Conservation (phyloP, 2,113 vertebrate genomes). For the Uria lomvia region DNA sequence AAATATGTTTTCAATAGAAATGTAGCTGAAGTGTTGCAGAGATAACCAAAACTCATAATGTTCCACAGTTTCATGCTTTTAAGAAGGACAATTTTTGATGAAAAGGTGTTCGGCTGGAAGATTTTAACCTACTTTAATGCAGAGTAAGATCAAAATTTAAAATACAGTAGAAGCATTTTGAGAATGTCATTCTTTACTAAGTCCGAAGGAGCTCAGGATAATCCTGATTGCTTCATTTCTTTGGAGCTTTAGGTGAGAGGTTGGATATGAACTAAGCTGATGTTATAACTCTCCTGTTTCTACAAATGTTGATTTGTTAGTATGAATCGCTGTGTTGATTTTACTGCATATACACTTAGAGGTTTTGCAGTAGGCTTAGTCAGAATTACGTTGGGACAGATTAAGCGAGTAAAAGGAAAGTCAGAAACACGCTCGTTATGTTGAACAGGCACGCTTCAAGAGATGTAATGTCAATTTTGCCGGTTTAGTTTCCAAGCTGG, state of each 20-base stretch:
- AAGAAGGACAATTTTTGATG: not conserved
- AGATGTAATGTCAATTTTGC: not conserved
- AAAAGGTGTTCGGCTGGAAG: not conserved
- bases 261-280: not conserved
- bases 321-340: not conserved
- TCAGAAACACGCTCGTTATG: not conserved
- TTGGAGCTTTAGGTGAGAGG: not conserved
- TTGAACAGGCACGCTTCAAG: not conserved
- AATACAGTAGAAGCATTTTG: slow-evolving; percentile 15
- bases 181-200: slow-evolving; percentile 25
- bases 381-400: not conserved
- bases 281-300: not conserved
- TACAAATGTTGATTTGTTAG: not conserved
- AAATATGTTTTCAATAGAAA: not conserved
- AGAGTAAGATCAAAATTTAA: not conserved
- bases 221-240: not conserved
- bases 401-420: not conserved
- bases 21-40: not conserved
- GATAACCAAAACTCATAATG: not conserved
- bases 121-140: not conserved
- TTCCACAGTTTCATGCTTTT: not conserved
- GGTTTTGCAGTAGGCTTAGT: not conserved
- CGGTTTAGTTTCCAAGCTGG: not conserved
- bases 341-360: not conserved
- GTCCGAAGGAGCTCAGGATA: not conserved